A percentile compares a stretch with the other conserved stretches of the same genome.
Evolutionary conservation across 2,113 vertebrate genomes (phyloP).

Genomic region (Sporophila hypoxantha): DNA sequence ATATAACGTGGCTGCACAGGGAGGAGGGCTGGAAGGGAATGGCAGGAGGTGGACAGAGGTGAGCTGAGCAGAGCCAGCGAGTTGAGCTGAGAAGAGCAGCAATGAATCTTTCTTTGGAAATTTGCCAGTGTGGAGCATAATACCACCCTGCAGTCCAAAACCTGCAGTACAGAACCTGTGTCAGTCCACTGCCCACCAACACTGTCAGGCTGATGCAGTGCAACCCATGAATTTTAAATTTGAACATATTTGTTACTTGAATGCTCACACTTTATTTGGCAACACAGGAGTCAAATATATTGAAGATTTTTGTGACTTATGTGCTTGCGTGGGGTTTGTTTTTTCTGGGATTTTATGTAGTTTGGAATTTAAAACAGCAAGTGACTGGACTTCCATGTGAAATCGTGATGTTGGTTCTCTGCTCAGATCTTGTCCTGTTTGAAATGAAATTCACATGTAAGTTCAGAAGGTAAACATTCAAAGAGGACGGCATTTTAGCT

Average conservation of each 20-base stretch:
- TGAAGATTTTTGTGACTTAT: not conserved
- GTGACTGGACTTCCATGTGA: not conserved
- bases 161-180: not conserved
- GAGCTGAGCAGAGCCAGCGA: not conserved
- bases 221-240: not conserved
- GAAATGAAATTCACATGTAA: not conserved
- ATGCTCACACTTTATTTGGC: not conserved
- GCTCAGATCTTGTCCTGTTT: not conserved
- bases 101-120: not conserved
- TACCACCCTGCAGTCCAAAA: not conserved
- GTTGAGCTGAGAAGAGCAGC: not conserved
- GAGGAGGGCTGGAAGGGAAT: not conserved
- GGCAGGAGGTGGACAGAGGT: not conserved
- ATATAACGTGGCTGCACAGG: not conserved
- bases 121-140: accelerated
- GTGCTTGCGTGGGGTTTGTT: accelerated
- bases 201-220: not conserved
- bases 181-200: not conserved
- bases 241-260: not conserved
- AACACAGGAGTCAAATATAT: not conserved
- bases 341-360: not conserved
- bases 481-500: not conserved
- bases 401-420: not conserved
- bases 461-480: not conserved
- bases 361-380: not conserved